These are phyloP conservation scores for Drosophila sordidula DNA, from an alignment of 2,888 invertebrate species.

Conservation along the genomic window DNA sequence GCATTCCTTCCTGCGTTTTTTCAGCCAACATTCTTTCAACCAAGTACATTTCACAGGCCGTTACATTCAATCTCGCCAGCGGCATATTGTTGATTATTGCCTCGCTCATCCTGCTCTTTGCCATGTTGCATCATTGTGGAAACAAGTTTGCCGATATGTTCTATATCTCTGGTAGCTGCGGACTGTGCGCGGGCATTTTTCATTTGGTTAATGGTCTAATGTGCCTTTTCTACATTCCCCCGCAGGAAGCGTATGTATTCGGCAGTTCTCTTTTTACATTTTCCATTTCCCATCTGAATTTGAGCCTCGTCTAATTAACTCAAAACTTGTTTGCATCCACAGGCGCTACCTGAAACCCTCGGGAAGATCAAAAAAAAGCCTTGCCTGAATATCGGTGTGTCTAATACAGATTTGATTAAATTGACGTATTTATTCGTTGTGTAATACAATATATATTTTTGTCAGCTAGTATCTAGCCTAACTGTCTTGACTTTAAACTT, in stretches of 20 bases:
- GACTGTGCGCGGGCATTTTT: conserved; percentile 53
- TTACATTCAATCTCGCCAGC: conserved; percentile 53
- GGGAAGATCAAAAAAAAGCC: not conserved
- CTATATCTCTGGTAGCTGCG: conserved; percentile 24
- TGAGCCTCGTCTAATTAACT: not conserved
- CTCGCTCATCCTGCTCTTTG: conserved; percentile 29
- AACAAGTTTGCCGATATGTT: conserved; percentile 49
- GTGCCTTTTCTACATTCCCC: conserved; percentile 59
- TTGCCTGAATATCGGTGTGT: not conserved
- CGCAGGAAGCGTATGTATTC: conserved; percentile 59
- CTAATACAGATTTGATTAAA: not conserved
- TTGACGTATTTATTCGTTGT: too few relatives aligned
- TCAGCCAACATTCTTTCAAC: not conserved
- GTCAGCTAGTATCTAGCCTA: too few relatives aligned
- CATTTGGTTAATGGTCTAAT: conserved; percentile 55
- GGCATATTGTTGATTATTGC: conserved; percentile 41
- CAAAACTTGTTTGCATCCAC: not conserved
- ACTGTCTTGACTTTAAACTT: too few relatives aligned
- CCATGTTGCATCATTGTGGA: conserved; percentile 52
- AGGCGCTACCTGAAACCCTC: conserved; percentile 44
- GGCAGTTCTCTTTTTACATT: not conserved
- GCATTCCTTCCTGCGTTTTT: too few relatives aligned
- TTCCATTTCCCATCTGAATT: not conserved
- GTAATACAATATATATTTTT: too few relatives aligned
- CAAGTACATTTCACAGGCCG: conserved; percentile 42